Evolutionary conservation across 2,113 vertebrate species (phyloP).

Genomic region (Lampris incognitus): DNA sequence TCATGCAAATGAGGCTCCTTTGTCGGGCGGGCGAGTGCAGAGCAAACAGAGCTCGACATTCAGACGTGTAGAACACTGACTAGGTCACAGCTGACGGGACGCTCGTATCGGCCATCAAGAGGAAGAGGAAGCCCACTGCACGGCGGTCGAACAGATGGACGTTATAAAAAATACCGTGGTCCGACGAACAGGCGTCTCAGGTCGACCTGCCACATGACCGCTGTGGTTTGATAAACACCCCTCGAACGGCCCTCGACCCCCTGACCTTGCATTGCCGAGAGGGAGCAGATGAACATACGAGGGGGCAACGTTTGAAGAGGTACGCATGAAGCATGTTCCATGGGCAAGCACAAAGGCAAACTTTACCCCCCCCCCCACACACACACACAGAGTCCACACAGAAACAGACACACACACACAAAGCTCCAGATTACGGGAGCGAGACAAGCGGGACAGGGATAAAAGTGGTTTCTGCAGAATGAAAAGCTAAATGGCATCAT

Average conservation of each 20-base stretch:
- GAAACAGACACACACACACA: constrained; percentile 8
- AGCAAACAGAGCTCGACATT: constrained; percentile 42
- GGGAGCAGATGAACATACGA: constrained; percentile 8
- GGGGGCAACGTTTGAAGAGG: constrained; percentile 9
- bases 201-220: constrained; percentile 29
- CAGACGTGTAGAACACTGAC: constrained; percentile 53
- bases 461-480: constrained; percentile 56
- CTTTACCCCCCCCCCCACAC: not conserved
- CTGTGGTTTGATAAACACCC: constrained; percentile 48
- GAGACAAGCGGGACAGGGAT: constrained; percentile 45
- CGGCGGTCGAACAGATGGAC: constrained; percentile 35
- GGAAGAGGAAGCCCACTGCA: constrained; percentile 4
- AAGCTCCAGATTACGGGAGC: constrained; percentile 35
- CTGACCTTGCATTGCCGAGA: constrained; percentile 29
- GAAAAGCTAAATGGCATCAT: constrained; percentile 78
- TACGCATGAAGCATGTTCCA: constrained; percentile 18
- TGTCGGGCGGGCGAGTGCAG: constrained; percentile 56
- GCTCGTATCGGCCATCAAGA: constrained; percentile 45
- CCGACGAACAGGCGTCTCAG: constrained; percentile 10
- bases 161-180: constrained; percentile 41
- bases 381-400: not conserved
- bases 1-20: constrained; percentile 76
- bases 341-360: constrained; percentile 15
- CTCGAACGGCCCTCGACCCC: constrained; percentile 48
- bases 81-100: constrained; percentile 27